Evolutionary conservation across 2,113 vertebrate genomes (phyloP), one percentile per base, ranked within the genome.

Genomic region (Benitochromis conjunctus): DNA sequence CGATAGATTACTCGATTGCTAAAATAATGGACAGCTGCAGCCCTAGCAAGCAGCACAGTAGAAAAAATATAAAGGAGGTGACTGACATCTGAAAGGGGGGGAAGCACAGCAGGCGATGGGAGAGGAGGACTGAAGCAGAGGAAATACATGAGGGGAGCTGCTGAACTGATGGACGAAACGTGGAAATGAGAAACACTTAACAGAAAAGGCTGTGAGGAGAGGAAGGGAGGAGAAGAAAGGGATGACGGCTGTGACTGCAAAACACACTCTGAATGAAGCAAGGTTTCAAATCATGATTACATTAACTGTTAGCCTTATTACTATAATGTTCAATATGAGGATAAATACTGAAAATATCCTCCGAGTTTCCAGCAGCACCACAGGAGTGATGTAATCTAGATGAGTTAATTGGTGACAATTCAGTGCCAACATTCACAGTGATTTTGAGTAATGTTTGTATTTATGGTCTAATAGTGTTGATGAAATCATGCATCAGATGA

Each of bases 81-180:
- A 89, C 1, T 80, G 86, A 86, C 57, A 79, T 80, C 51, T 51
- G 21, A 43, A 76, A 66, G 5, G 5, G 4, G 31, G 56, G 19
- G 34, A 79, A 82, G 29, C 19, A 64, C 60, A 51, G 82, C 38
- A 8, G 64, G 43, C 53, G 58, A 86, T 43, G 21, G 55, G 34
- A 79, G 48, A 78, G 64, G 51, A 80, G n/a, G 31, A 69, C 3
- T 16, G 77, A 76, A 60, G 36, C 21, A 55, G 34, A 19, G 46
- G 24, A 79, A 91, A 87, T 90, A 88, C 81, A 87, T 55, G 86
- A 81, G 86, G 41, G 56, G 62, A 57, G 58, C 31, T 6, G 62
- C 60, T 80, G 31, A 24, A 71, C 21, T 60, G 84, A 89, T 3
- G 56, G 53, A 87, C 66, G 76, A 29, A 54, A 36, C 66, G 26